Evolutionary conservation across 2,797 vertebrate genomes (phyloP).

Genomic region (Xiphophorus birchmanni): DNA sequence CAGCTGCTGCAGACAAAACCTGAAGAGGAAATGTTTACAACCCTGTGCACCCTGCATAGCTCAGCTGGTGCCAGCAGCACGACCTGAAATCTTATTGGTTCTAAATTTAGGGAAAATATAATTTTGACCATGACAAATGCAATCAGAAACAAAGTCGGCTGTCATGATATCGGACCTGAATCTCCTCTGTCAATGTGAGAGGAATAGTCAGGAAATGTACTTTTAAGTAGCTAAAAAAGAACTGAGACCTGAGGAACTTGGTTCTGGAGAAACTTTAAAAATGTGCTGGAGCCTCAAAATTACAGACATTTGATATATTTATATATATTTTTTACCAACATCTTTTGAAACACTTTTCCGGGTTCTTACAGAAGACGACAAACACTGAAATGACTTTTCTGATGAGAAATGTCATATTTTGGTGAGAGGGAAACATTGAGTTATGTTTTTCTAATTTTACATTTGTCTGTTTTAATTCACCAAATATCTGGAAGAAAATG

Average conservation of each 20-base stretch:
- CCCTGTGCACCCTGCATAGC: slow-evolving; percentile 59
- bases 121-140: slow-evolving; percentile 1
- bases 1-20: slow-evolving; percentile 67
- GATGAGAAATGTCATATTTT: neutral
- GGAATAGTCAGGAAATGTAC: neutral
- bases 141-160: slow-evolving; percentile 5
- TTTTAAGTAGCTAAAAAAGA: neutral
- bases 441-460: neutral
- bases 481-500: neutral
- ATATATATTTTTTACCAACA: neutral
- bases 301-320: neutral
- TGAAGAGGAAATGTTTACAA: slow-evolving; percentile 70
- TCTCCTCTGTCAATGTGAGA: neutral
- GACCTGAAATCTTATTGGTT: slow-evolving; percentile 20
- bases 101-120: slow-evolving; percentile 10
- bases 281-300: neutral
- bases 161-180: slow-evolving; percentile 14
- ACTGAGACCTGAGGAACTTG: neutral
- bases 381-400: neutral
- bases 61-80: slow-evolving; percentile 47
- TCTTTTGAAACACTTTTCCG: neutral
- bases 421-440: neutral
- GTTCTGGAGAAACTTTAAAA: neutral
- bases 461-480: neutral
- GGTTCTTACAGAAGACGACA: neutral